Conservation (phyloP, 2,113 vertebrate species). For the Blennius ocellaris region DNA sequence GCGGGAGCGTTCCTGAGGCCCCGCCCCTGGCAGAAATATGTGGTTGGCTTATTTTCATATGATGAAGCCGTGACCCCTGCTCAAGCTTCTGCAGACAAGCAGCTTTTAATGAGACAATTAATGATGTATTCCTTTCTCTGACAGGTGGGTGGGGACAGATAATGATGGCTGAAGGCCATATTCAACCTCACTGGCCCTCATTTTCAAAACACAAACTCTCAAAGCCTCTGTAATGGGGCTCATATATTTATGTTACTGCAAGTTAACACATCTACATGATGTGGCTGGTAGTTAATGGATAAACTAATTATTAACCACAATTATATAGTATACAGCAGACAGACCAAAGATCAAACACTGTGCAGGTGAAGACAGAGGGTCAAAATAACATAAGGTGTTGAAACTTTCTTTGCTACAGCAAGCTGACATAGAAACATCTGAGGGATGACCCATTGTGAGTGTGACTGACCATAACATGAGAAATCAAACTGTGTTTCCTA, state of each 20-base stretch:
- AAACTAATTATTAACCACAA: too few species aligned
- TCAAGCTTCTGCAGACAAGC: slow-evolving; percentile 37
- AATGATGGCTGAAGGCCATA: neutral
- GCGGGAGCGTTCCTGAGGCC: neutral
- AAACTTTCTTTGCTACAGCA: too few species aligned
- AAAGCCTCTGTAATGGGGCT: neutral
- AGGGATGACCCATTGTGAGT: too few species aligned
- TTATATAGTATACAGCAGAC: too few species aligned
- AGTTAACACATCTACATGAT: neutral
- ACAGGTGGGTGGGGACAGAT: neutral
- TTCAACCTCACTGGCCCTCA: slow-evolving; percentile 16
- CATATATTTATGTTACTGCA: neutral
- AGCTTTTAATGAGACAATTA: slow-evolving; percentile 33
- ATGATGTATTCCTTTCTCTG: neutral
- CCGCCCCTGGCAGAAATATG: slow-evolving; percentile 21
- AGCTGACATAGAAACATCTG: too few species aligned
- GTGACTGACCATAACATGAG: too few species aligned
- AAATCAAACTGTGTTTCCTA: too few species aligned
- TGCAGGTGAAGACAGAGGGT: too few species aligned
- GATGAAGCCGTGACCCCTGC: slow-evolving; percentile 30
- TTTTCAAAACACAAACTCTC: slow-evolving; percentile 6
- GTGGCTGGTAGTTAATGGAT: too few species aligned
- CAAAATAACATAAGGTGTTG: too few species aligned
- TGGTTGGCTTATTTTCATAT: slow-evolving; percentile 32
- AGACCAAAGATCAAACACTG: neutral